Base-by-base conservation (phyloP, 64 coral and sea anemone genomes). In the Montipora foliosa region DNA sequence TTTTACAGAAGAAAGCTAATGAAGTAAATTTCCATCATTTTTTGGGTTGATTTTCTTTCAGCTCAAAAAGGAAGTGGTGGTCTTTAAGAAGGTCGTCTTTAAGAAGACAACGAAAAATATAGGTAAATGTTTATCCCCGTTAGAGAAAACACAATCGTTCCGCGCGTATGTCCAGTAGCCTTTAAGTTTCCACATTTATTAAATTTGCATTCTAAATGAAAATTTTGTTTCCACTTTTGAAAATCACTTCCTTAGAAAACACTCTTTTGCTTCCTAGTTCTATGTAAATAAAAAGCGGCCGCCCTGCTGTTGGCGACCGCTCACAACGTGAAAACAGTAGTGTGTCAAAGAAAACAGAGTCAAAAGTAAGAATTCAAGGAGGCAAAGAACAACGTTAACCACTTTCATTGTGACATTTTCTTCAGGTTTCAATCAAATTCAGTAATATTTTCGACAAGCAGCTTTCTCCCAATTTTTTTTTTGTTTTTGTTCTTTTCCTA, bases 121-220 rank as follows among this genome's bases (percentile, higher is more conserved):
- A 84, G 62, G 44, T 61, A 59, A 2, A 16, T 47, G 29, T 44
- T 6, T 58, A 12, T 57, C 46, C 9, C 74, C 52, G 52, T 14
- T 76, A 47, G 74, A 0, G 24, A 58, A 86, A 86, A 72, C 16
- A 71, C 45, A 86, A 71, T 72, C 44, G 47, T 66, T 19, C 66
- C 29, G 22, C 66, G 62, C 82, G 68, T 45, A 86, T 86, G 70
- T 86, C 82, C 46, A 20, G 44, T 48, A 17, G 16, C 67, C 66
- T 49, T 71, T 86, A 44, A 86, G 67, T 22, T 71, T 71, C n/a
- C 64, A 50, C 45, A 11, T 50, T 86, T 70, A 50, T 71, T 49
- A 86, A 86, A 86, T 86, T 86, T 86, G 82, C 82, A 86, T 86
- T 20, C 44, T 19, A 86, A 70, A 86, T 86, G 62, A 86, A 86